These are phyloP conservation scores for Cricetomys ansorgei DNA, from an alignment of 2,113 vertebrate genomes.

Conservation along the genomic window DNA sequence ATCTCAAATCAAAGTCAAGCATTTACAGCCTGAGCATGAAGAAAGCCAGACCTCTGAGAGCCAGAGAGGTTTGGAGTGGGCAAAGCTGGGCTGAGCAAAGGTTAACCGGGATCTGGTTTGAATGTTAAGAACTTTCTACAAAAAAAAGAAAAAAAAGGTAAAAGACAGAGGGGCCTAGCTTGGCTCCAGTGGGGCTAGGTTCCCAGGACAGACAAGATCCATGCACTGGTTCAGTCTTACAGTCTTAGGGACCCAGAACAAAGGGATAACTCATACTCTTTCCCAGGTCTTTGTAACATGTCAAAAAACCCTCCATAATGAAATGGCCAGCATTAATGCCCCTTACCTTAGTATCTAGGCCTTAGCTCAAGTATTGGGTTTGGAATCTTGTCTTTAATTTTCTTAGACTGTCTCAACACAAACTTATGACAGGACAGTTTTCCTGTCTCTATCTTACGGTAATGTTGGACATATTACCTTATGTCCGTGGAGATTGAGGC, in stretches of 20 bases:
- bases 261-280: not conserved
- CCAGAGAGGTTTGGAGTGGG: slow-evolving; percentile 84
- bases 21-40: slow-evolving; percentile 95
- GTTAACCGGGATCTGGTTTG: slow-evolving; percentile 92
- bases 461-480: too few species aligned
- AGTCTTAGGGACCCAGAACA: not conserved
- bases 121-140: slow-evolving; percentile 87
- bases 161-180: slow-evolving; percentile 71
- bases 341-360: too few species aligned
- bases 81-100: slow-evolving; percentile 89
- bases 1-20: slow-evolving; percentile 96
- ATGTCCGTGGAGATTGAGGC: slow-evolving; percentile 38
- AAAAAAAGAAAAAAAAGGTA: slow-evolving; percentile 46
- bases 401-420: not conserved
- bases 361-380: fast-evolving
- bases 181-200: slow-evolving; percentile 59
- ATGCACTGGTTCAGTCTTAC: too few species aligned
- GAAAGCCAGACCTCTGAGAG: slow-evolving; percentile 90
- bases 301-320: not conserved
- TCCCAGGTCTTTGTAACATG: not conserved
- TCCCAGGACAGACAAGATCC: not conserved
- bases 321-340: fast-evolving
- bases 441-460: not conserved
- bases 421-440: not conserved
- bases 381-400: not conserved